These are phyloP conservation scores for Nothura maculosa DNA, from an alignment of 2,797 vertebrate genomes.

Conservation along the genomic window DNA sequence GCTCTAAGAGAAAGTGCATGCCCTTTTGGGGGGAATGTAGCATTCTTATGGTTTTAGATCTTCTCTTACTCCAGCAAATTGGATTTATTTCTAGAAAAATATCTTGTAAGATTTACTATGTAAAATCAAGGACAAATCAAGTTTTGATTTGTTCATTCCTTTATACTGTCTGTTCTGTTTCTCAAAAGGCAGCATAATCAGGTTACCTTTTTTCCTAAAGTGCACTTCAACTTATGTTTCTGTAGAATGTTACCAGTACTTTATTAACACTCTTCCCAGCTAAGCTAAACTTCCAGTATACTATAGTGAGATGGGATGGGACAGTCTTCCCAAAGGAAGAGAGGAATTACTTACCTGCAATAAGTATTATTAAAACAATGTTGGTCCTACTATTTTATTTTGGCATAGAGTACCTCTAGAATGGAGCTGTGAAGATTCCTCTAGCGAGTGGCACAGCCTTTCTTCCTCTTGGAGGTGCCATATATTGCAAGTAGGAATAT, in stretches of 20 bases:
- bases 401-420: background rate
- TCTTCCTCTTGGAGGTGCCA: background rate
- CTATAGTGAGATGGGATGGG: background rate
- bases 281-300: background rate
- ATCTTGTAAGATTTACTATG: background rate
- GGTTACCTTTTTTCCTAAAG: background rate
- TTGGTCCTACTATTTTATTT: background rate
- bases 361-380: background rate
- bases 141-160: background rate
- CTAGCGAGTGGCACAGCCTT: background rate
- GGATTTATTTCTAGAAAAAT: background rate
- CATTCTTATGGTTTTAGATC: background rate
- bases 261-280: background rate
- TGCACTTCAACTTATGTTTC: background rate
- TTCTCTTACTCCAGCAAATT: background rate
- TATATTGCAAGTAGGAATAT: background rate
- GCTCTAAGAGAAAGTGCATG: background rate
- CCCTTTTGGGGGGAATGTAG: background rate
- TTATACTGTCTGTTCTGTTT: fast-evolving
- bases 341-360: conserved; percentile 22
- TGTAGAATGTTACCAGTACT: background rate
- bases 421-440: background rate
- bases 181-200: background rate
- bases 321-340: background rate
- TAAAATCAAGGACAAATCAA: background rate